Evolutionary conservation across 2,797 vertebrate species (phyloP).

Genomic region (Cirrhinus molitorella): DNA sequence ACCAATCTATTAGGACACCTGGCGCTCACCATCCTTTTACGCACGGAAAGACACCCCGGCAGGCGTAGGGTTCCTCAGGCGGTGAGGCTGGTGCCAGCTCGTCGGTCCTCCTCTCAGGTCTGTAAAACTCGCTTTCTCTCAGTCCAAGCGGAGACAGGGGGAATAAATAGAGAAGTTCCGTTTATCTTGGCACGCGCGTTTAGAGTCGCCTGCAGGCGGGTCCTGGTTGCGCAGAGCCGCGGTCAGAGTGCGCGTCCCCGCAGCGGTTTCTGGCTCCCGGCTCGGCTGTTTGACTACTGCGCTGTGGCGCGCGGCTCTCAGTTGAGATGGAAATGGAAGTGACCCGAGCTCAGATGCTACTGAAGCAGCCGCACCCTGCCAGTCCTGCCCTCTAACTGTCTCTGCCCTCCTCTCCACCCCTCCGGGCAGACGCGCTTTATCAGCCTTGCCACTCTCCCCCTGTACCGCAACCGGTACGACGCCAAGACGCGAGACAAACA

Average conservation of each 20-base stretch:
- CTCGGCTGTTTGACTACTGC: conserved; percentile 72
- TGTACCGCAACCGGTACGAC: conserved; percentile 33
- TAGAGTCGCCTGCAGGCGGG: conserved; percentile 78
- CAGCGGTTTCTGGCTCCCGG: conserved; percentile 74
- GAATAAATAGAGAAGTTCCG: conserved; percentile 82
- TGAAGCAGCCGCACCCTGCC: conserved; percentile 87
- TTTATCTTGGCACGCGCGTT: conserved; percentile 84
- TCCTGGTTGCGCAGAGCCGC: conserved; percentile 75
- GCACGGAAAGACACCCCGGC: conserved; percentile 83
- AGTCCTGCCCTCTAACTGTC: conserved; percentile 78
- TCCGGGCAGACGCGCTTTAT: conserved; percentile 69
- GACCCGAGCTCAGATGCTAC: conserved; percentile 85
- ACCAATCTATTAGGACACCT: conserved; percentile 74
- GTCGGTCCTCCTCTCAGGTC: conserved; percentile 66
- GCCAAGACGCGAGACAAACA: conserved; percentile 63
- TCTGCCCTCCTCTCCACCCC: conserved; percentile 80
- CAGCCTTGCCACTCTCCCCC: conserved; percentile 58
- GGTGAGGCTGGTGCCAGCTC: conserved; percentile 68
- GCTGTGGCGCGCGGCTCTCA: conserved; percentile 73
- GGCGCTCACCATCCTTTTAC: conserved; percentile 79
- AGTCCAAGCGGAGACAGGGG: conserved; percentile 67
- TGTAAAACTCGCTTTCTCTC: conserved; percentile 67
- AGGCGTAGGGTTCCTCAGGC: conserved; percentile 41
- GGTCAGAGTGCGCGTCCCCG: conserved; percentile 84
- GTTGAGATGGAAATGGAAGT: conserved; percentile 84